Evolutionary conservation across 2,113 vertebrate species (phyloP).

Genomic region (Lepus americanus): DNA sequence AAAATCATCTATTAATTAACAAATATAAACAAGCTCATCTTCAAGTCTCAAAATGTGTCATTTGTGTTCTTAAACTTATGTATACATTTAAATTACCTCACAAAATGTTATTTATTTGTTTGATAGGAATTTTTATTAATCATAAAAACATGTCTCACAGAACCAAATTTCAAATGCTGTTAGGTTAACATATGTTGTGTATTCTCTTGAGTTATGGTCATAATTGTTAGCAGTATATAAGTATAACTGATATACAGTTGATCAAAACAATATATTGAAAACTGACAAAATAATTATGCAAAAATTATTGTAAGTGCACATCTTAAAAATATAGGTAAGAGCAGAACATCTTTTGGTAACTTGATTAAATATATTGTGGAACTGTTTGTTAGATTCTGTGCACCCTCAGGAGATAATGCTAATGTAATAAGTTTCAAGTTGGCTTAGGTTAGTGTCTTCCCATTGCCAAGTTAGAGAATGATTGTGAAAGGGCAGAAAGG

Average conservation of each 20-base stretch:
- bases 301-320: not conserved
- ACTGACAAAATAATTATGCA: not conserved
- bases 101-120: not conserved
- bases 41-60: not conserved
- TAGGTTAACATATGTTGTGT: not conserved
- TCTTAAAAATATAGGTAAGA: not conserved
- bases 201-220: not conserved
- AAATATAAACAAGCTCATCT: conserved; percentile 19
- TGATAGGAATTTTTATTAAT: not conserved
- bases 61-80: not conserved
- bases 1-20: not conserved
- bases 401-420: not conserved
- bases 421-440: not conserved
- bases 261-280: not conserved
- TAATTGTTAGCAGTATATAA: not conserved
- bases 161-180: not conserved
- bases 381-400: not conserved
- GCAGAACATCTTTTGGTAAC: not conserved
- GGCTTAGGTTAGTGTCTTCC: conserved; percentile 7
- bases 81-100: not conserved
- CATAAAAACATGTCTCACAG: not conserved
- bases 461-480: conserved; percentile 11
- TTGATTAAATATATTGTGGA: not conserved
- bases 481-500: not conserved
- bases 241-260: not conserved